Evolutionary conservation across 2,797 vertebrate genomes (phyloP).

Genomic region (Rousettus madagascariensis): DNA sequence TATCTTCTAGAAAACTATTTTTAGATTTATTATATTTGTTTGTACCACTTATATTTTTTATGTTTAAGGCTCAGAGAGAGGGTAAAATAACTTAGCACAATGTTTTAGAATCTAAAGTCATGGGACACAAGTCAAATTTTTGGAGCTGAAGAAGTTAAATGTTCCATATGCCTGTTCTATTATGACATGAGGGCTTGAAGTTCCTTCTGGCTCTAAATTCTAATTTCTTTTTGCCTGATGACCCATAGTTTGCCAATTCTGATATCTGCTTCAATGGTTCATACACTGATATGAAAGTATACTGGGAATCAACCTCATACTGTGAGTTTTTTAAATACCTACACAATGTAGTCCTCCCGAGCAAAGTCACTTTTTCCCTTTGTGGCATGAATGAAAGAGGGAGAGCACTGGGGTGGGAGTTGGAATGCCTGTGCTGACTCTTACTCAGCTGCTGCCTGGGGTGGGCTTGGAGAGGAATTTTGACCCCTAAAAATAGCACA

Average conservation of each 20-base stretch:
- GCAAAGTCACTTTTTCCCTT: neutral
- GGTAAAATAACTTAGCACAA: neutral
- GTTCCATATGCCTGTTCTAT: neutral
- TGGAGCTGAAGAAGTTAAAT: neutral
- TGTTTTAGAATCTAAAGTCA: slow-evolving; percentile 16
- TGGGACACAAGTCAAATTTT: neutral
- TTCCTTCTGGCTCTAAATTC: neutral
- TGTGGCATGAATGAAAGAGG: neutral
- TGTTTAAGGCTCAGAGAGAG: neutral
- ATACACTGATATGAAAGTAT: neutral
- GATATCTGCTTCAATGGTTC: neutral
- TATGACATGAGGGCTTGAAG: neutral
- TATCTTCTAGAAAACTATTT: neutral
- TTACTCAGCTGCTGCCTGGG: neutral
- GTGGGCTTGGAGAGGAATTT: neutral
- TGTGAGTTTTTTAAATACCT: neutral
- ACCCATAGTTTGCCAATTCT: neutral
- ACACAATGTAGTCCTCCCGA: neutral
- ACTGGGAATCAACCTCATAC: neutral
- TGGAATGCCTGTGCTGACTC: neutral
- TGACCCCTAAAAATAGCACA: neutral
- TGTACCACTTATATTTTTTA: neutral
- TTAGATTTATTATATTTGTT: neutral
- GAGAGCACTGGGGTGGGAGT: too few relatives aligned
- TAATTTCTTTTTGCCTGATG: neutral